phyloP scores from a whole-genome alignment of 2,888 invertebrate genomes.

The Philereme transversata region DNA sequence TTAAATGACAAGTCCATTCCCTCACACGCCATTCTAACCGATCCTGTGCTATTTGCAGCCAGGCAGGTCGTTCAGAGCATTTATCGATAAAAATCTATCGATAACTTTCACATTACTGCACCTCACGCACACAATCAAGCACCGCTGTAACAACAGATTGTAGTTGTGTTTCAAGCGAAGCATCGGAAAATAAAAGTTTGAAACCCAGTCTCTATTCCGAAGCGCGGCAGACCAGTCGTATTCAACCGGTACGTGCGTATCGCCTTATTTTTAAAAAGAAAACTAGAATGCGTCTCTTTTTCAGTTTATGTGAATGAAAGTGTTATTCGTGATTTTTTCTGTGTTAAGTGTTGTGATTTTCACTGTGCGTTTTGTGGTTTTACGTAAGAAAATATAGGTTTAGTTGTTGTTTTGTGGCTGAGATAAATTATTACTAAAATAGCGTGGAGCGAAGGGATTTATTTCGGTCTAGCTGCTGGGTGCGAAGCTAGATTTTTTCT shows the following conservation, averaged over 20 bases:
- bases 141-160: slow-evolving; percentile 34
- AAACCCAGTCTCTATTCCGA: slow-evolving; percentile 42
- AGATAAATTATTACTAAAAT: slow-evolving; percentile 70
- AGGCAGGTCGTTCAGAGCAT: neutral
- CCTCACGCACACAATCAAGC: slow-evolving; percentile 43
- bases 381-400: slow-evolving; percentile 34
- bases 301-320: slow-evolving; percentile 28
- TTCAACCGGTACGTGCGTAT: slow-evolving; percentile 64
- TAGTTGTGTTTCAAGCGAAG: slow-evolving; percentile 52
- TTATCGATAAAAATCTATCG: slow-evolving; percentile 21
- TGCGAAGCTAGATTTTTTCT: slow-evolving; percentile 49
- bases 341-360: slow-evolving; percentile 34
- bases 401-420: slow-evolving; percentile 65
- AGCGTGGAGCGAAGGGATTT: slow-evolving; percentile 69
- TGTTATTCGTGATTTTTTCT: slow-evolving; percentile 26
- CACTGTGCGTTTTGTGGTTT: slow-evolving; percentile 58
- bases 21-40: too few relatives aligned
- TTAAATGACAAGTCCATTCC: too few relatives aligned
- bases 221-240: slow-evolving; percentile 56
- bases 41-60: too few relatives aligned
- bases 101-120: slow-evolving; percentile 28
- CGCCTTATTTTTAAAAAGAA: slow-evolving; percentile 44
- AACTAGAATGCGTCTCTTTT: slow-evolving; percentile 38
- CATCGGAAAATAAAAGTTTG: slow-evolving; percentile 65
- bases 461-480: slow-evolving; percentile 65